These are phyloP conservation scores for Acleris laterana DNA, from an alignment of 2,888 invertebrate genomes.

Conservation along the genomic window DNA sequence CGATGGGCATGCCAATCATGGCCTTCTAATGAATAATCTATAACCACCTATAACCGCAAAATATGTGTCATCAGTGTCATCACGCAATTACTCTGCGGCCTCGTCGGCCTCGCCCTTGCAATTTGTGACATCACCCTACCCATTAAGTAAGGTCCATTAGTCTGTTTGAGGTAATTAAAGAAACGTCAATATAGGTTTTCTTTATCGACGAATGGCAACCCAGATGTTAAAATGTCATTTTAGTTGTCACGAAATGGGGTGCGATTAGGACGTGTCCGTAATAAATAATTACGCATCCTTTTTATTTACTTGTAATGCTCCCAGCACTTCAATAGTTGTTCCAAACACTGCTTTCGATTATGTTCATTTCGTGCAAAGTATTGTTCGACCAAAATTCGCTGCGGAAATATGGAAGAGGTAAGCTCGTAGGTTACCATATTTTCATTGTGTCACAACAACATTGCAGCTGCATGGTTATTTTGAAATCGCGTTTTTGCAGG, in stretches of 20 bases:
- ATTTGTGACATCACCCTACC: too few relatives aligned
- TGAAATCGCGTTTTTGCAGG: conserved; percentile 64
- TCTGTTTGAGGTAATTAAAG: conserved; percentile 12
- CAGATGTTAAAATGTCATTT: conserved; percentile 49
- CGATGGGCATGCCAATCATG: too few relatives aligned
- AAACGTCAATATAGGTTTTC: neutral
- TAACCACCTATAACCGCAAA: too few relatives aligned
- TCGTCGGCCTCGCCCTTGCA: too few relatives aligned
- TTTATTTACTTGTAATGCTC: conserved; percentile 76
- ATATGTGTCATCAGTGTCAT: too few relatives aligned
- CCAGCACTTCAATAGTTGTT: conserved; percentile 66
- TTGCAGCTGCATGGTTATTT: conserved; percentile 45
- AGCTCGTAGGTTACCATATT: conserved; percentile 65
- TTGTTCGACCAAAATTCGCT: conserved; percentile 69
- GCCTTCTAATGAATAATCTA: too few relatives aligned
- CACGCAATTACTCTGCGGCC: too few relatives aligned
- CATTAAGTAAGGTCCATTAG: neutral
- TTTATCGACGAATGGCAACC: conserved; percentile 6
- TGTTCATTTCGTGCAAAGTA: conserved; percentile 73
- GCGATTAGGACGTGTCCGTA: conserved; percentile 66
- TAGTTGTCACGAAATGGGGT: conserved; percentile 65
- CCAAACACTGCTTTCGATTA: conserved; percentile 71
- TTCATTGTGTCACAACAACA: conserved; percentile 67
- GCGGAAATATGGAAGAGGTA: conserved; percentile 80
- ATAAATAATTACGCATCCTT: conserved; percentile 60